These are phyloP conservation scores for Neolamprologus ventralis DNA, from an alignment of 2,113 vertebrate genomes.

Conservation along the genomic window DNA sequence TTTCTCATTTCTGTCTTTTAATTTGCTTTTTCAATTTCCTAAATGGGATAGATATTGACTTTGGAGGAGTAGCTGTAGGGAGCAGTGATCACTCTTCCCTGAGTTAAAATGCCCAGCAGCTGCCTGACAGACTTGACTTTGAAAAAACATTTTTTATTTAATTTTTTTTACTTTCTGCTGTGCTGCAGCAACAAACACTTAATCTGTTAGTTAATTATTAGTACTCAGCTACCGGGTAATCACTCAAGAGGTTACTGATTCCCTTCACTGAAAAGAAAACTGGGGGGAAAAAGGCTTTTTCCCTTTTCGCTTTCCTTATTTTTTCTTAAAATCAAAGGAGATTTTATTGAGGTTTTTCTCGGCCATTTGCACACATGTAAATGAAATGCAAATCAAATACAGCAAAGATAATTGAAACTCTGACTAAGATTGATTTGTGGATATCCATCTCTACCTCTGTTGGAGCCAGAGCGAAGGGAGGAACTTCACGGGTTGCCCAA, in stretches of 20 bases:
- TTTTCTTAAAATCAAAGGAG: neutral
- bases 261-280: neutral
- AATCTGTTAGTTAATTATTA: neutral
- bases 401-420: neutral
- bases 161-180: neutral
- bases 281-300: neutral
- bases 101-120: slow-evolving; percentile 16
- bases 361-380: neutral
- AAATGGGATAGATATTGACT: slow-evolving; percentile 53
- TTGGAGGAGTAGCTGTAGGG: neutral
- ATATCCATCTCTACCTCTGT: neutral
- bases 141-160: neutral
- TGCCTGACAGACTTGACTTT: neutral
- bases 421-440: neutral
- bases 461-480: neutral
- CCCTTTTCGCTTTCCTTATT: neutral
- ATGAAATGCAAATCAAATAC: neutral
- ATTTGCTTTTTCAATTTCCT: slow-evolving; percentile 51
- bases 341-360: neutral
- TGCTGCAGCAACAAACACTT: neutral
- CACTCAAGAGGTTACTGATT: neutral
- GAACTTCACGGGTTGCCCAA: neutral
- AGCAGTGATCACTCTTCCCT: slow-evolving; percentile 7
- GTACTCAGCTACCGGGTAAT: neutral
- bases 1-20: slow-evolving; percentile 39